Percentiles rank a stretch among this genome's conserved stretches.
These are phyloP conservation scores for Vireo altiloquus DNA, from an alignment of 2,113 vertebrate species.

Conservation along the genomic window DNA sequence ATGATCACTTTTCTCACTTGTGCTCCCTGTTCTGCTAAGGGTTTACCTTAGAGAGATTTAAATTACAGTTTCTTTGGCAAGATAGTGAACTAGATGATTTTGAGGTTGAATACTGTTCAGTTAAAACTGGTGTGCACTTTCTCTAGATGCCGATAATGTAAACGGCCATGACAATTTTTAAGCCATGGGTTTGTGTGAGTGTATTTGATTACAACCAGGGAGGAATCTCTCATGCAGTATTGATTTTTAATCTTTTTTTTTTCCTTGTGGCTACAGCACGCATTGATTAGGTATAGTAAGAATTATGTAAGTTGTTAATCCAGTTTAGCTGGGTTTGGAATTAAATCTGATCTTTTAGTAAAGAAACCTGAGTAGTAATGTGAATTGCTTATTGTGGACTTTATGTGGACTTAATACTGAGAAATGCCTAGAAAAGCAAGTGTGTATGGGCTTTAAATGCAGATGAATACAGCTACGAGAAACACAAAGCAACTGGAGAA, in stretches of 20 bases:
- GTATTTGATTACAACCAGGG: background rate
- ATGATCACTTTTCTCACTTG: background rate
- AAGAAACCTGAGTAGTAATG: background rate
- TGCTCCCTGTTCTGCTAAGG: background rate
- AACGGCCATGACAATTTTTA: background rate
- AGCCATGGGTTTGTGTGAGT: background rate
- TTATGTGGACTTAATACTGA: background rate
- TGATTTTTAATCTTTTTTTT: background rate
- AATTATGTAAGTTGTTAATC: background rate
- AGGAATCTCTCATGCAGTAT: background rate
- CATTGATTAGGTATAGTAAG: background rate
- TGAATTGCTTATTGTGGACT: background rate
- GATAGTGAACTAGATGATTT: background rate
- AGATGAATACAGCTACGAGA: background rate
- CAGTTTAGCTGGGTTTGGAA: background rate
- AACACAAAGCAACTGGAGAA: background rate
- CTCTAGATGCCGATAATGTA: background rate
- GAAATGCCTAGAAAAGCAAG: background rate
- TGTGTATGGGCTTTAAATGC: accelerated
- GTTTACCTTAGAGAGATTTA: background rate
- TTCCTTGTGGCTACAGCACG: background rate
- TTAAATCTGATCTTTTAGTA: background rate
- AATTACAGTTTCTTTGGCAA: background rate
- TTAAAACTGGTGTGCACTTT: background rate
- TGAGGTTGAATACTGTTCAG: background rate